Evolutionary conservation across 35 echinoderm and acorn worm genomes (phyloP).

Genomic region (Stichopus chloronotus): DNA sequence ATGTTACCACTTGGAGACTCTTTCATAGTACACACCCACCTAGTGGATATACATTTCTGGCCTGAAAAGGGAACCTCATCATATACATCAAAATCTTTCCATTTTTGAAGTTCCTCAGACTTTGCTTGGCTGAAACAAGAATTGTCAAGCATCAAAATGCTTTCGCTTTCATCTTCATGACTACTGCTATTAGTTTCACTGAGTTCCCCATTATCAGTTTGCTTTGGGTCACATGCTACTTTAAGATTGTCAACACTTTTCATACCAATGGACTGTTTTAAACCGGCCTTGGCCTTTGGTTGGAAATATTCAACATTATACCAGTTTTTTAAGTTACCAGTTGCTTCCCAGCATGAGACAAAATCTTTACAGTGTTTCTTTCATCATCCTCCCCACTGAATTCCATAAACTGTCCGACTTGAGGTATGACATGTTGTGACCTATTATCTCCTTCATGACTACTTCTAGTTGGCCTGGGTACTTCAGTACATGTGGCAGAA

Average conservation of each 20-base stretch:
- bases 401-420: slow-evolving; percentile 10
- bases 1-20: not conserved
- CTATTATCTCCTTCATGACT: not conserved
- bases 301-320: too few relatives aligned
- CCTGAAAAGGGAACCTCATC: slow-evolving; percentile 24
- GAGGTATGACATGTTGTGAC: slow-evolving; percentile 10
- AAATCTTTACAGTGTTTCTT: slow-evolving; percentile 22
- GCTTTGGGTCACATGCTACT: too few relatives aligned
- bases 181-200: not conserved
- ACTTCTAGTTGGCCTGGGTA: not conserved
- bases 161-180: not conserved
- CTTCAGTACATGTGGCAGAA: not conserved
- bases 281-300: not conserved
- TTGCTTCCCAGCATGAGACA: slow-evolving; percentile 23
- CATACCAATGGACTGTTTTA: slow-evolving; percentile 30
- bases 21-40: slow-evolving; percentile 27
- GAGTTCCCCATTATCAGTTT: not conserved
- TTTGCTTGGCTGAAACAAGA: slow-evolving; percentile 8
- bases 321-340: slow-evolving; percentile 22
- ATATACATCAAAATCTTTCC: too few relatives aligned
- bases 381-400: not conserved
- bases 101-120: not conserved
- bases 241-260: slow-evolving; percentile 20
- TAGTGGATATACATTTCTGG: slow-evolving; percentile 46
- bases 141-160: slow-evolving; percentile 19